Base-by-base conservation (phyloP, 1,140 invertebrate species). In the Pararge aegeria region DNA sequence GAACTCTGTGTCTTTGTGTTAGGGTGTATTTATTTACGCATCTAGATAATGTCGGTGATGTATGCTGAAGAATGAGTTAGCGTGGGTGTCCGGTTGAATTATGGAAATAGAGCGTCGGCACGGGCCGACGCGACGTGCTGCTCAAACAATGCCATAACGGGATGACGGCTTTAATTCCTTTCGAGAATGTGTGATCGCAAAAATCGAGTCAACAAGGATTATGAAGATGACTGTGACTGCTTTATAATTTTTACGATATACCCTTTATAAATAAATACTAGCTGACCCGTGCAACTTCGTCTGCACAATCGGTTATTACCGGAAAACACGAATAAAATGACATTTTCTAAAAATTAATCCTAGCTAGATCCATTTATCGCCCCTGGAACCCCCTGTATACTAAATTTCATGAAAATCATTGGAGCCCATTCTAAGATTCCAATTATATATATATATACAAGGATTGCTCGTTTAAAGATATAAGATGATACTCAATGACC, bases 81-180 rank as follows among this genome's bases (percentile, higher is more conserved):
- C 72, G 83, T 87, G 79, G 80, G 84, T 71, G 82, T 77, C 63
- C 67, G 70, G 61, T 77, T 81, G 82, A 85, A 76, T 83, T 83
- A 87, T 87, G 82, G 80, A 87, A 81, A 85, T 81, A 78, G 84
- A 83, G 76, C 79, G 70, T 68, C 76, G 75, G 74, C 78, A 70
- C 69, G 72, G 53, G 75, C 67, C 69, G 67, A 68, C 67, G 69
- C 24, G 24, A 24, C 24, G 24, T 64, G 61, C 56, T 75, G 70
- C 76, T 74, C 80, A 84, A 83, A 87, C 83, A 87, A 87, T 84
- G 66, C 77, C 69, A 73, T 85, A 83, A 83, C 82, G 80, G 80
- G 73, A 83, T 70, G 66, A 51, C 55, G 50, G 67, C 68, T 79
- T 83, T 76, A 76, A 81, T 77, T 80, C 64, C 65, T 70, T 68